Evolutionary conservation across 2,888 invertebrate genomes (phyloP), one percentile per base, ranked within the genome.

Genomic region (Tenthredo mesomela): DNA sequence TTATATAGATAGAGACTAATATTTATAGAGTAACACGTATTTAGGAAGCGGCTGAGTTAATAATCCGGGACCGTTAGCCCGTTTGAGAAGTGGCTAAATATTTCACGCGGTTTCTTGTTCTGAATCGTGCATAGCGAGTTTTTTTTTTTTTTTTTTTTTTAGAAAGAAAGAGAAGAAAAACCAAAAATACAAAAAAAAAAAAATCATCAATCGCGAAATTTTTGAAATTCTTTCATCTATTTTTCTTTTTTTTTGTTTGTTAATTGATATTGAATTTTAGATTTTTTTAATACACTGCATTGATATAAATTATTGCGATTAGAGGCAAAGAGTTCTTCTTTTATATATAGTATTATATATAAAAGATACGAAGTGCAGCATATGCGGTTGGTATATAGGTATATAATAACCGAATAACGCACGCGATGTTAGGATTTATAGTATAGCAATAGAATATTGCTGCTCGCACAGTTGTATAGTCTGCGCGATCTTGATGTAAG

Each of bases 21-120:
- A 25, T 25, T 61, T 61, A n/a, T 61, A 47, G 47, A 61, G 61
- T 61, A 61, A 61, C 21, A 61, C 21, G 61, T 61, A 61, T 61
- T 61, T 61, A n/a, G n/a, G 61, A 61, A 61, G 21, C 61, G 61
- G 61, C 61, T 25, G 25, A n/a, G 61, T 61, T 61, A 61, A 61
- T 61, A 47, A 47, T 47, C 47, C 61, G 21, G 61, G 21, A 61
- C 61, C 61, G 37, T 37, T n/a, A 25, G 61, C n/a, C n/a, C 61
- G 21, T n/a, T 61, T 61, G 61, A 61, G 21, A 61, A 61, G 61
- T 61, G 61, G 61, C 25, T 61, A 61, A 61, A 61, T 61, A 61
- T 61, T 61, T 61, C 61, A 61, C 61, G 61, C 61, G 61, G 10
- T 61, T 61, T 61, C 61, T 21, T 21, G 61, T 61, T 61, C 61